A percentile compares a stretch with the other conserved stretches of the same genome.
Conservation (phyloP, 2,113 vertebrate genomes). For the Pelecanus crispus region DNA sequence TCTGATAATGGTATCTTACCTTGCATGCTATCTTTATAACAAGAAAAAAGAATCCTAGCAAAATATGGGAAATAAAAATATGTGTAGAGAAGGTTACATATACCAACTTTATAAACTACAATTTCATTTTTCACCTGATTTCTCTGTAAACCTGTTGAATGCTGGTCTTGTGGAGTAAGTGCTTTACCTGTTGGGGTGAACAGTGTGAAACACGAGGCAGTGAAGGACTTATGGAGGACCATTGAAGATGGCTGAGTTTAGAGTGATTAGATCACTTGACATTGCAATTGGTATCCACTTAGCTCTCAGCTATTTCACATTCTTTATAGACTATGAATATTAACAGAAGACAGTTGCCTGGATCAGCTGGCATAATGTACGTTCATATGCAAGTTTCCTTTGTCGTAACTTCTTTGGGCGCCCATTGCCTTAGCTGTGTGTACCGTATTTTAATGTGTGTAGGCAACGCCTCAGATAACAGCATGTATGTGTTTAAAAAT, state of each 20-base stretch:
- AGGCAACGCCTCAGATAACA: background rate
- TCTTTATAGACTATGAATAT: background rate
- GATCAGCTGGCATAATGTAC: background rate
- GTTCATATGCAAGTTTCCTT: background rate
- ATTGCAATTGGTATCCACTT: background rate
- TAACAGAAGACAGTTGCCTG: background rate
- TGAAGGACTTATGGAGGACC: background rate
- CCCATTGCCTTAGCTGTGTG: background rate
- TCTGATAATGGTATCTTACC: background rate
- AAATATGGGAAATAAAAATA: background rate
- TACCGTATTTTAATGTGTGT: background rate
- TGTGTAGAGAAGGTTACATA: background rate
- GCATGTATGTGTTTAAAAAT: background rate
- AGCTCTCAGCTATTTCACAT: background rate
- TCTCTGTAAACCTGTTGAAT: background rate
- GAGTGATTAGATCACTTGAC: background rate
- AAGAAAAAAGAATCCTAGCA: background rate
- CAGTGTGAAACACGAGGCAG: background rate
- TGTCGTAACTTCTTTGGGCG: background rate
- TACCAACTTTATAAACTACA: background rate
- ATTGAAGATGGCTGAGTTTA: background rate
- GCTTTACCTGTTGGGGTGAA: background rate
- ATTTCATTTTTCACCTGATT: background rate
- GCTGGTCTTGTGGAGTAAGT: background rate
- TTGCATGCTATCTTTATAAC: background rate